Evolutionary conservation across 2,888 invertebrate genomes (phyloP).

Genomic region (Seira sanloemensis): DNA sequence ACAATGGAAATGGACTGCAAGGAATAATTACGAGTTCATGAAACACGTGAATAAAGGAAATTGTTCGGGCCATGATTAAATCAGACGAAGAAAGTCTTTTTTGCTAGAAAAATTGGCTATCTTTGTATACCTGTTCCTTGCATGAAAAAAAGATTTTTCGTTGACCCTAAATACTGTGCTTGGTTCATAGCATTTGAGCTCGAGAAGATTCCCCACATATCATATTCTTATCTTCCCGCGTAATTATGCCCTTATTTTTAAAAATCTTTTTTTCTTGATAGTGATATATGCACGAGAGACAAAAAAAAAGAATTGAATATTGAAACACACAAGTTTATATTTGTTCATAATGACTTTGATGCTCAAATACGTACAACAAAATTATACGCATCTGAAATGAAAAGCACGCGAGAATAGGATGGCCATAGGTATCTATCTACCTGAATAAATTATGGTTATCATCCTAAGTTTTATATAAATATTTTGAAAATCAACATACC

Average conservation of each 20-base stretch:
- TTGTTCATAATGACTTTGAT: too few relatives aligned
- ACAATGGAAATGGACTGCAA: background rate
- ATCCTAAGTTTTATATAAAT: background rate
- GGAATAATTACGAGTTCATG: background rate
- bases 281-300: background rate
- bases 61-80: background rate
- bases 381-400: too few relatives aligned
- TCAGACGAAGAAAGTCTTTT: constrained; percentile 10
- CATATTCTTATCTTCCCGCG: constrained; percentile 5
- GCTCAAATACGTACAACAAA: too few relatives aligned
- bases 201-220: background rate
- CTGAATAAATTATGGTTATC: constrained; percentile 1
- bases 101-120: too few relatives aligned
- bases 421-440: background rate
- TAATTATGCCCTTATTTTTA: background rate
- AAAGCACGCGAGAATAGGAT: background rate
- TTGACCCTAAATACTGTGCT: background rate
- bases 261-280: too few relatives aligned
- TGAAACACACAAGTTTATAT: too few relatives aligned
- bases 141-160: constrained; percentile 2
- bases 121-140: too few relatives aligned
- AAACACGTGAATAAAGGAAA: background rate
- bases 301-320: too few relatives aligned
- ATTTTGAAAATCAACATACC: background rate
- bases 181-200: background rate